Conservation (phyloP, 2,888 invertebrate genomes). For the Phaonia tiefii region DNA sequence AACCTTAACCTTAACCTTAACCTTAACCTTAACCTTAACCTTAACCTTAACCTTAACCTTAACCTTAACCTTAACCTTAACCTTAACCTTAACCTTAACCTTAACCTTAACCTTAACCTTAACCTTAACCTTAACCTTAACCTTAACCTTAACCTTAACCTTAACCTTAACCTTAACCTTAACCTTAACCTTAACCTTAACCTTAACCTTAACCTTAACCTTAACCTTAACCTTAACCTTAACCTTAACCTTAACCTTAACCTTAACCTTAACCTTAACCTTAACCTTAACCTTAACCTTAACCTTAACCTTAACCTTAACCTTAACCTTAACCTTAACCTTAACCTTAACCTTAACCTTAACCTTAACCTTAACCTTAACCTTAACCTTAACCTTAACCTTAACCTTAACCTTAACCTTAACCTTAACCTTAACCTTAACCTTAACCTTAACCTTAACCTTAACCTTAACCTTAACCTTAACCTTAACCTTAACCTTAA, state of each 20-base stretch:
- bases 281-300: conserved; percentile 4
- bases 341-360: conserved; percentile 4
- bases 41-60: background rate
- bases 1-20: conserved; percentile 1
- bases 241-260: conserved; percentile 1
- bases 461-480: background rate
- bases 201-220: too few species aligned
- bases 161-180: too few species aligned
- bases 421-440: conserved; percentile 1
- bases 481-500: conserved; percentile 1
- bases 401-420: conserved; percentile 4
- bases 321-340: conserved; percentile 1
- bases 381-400: conserved; percentile 1
- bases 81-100: too few species aligned
- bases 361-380: conserved; percentile 1
- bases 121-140: too few species aligned
- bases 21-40: background rate
- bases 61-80: too few species aligned
- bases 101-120: too few species aligned
- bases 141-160: too few species aligned
- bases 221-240: background rate
- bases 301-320: conserved; percentile 1
- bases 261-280: conserved; percentile 1
- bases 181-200: too few species aligned
- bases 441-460: background rate